Conservation (phyloP, 2,113 vertebrate genomes). For the Felis catus region DNA sequence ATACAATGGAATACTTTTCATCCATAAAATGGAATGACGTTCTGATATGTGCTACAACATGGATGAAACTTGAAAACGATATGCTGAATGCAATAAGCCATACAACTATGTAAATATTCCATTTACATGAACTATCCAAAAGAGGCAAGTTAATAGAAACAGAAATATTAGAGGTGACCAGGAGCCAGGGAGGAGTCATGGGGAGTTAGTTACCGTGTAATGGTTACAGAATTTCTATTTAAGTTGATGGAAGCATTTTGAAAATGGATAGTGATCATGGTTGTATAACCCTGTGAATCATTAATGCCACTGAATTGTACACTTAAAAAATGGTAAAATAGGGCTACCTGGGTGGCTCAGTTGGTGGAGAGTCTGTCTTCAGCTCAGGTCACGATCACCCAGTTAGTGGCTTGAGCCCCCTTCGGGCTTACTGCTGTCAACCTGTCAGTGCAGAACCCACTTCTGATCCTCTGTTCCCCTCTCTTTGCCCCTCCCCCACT, state of each 20-base stretch:
- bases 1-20: not conserved
- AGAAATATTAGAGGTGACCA: not conserved
- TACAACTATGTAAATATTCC: not conserved
- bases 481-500: not conserved
- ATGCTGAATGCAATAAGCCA: not conserved
- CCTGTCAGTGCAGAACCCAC: not conserved
- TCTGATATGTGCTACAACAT: not conserved
- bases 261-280: not conserved
- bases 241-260: not conserved
- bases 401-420: not conserved
- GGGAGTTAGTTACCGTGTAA: not conserved
- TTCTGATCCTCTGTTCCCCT: not conserved
- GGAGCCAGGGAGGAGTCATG: not conserved
- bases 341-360: not conserved
- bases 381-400: not conserved
- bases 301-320: not conserved
- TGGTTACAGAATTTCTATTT: not conserved
- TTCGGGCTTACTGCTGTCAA: not conserved
- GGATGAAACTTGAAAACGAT: not conserved
- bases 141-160: not conserved
- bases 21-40: not conserved
- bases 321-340: not conserved
- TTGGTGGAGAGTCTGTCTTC: not conserved
- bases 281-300: not conserved
- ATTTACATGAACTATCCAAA: not conserved